Evolutionary conservation across 2,113 vertebrate genomes (phyloP).

Genomic region (Dunckerocampus dactyliophorus): DNA sequence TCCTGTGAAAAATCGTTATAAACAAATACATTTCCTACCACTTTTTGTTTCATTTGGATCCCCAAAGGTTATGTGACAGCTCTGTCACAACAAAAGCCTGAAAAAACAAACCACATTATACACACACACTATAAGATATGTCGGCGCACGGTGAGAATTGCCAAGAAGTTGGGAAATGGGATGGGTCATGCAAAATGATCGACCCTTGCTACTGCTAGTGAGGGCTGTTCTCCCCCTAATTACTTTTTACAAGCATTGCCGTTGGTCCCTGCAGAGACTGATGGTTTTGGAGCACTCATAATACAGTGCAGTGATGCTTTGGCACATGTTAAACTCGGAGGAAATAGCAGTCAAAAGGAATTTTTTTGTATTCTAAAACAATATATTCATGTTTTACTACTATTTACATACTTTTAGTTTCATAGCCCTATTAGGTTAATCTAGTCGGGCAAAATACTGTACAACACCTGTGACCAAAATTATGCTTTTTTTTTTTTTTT

Average conservation of each 20-base stretch:
- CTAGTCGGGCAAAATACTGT: too few relatives aligned
- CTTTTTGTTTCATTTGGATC: constrained; percentile 7
- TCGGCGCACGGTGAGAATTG: neutral
- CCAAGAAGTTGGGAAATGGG: constrained; percentile 31
- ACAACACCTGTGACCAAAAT: too few relatives aligned
- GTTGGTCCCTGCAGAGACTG: neutral
- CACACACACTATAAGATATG: constrained; percentile 5
- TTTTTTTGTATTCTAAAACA: too few relatives aligned
- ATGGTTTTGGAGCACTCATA: constrained; percentile 10
- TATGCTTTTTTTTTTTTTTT: too few relatives aligned
- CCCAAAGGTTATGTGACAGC: constrained; percentile 20
- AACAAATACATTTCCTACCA: constrained; percentile 16
- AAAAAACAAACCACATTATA: constrained; percentile 17
- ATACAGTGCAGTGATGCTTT: neutral
- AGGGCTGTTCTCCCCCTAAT: constrained; percentile 39
- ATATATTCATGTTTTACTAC: too few relatives aligned
- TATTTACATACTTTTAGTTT: too few relatives aligned
- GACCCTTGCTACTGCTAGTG: constrained; percentile 22
- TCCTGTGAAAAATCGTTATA: constrained; percentile 2
- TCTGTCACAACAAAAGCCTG: neutral
- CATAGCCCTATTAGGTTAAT: too few relatives aligned
- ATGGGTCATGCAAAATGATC: constrained; percentile 26
- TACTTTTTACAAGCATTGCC: constrained; percentile 24
- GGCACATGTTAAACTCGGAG: too few relatives aligned
- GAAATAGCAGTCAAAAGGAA: too few relatives aligned